A percentile compares a stretch with the other conserved stretches of the same genome.
Evolutionary conservation across 2,888 invertebrate genomes (phyloP).

Genomic region (Lumbricus terrestris): DNA sequence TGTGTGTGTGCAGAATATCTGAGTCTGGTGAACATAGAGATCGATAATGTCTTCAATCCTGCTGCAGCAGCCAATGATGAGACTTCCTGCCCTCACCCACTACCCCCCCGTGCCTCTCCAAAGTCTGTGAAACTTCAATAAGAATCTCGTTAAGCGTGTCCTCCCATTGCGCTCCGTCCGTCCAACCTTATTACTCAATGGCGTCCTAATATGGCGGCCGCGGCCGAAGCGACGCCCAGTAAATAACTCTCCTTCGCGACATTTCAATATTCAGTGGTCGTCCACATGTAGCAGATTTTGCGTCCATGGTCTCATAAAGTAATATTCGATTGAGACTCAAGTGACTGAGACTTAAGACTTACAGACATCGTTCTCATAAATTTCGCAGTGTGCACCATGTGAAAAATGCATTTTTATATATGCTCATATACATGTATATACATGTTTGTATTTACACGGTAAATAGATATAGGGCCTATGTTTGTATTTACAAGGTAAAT

Average conservation of each 20-base stretch:
- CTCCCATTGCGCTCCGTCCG: not conserved
- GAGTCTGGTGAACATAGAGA: not conserved
- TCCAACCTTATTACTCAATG: not conserved
- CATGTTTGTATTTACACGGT: too few species aligned
- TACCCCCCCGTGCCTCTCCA: not conserved
- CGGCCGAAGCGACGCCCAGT: not conserved
- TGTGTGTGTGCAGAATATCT: not conserved
- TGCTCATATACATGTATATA: too few species aligned
- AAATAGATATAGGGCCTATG: too few species aligned
- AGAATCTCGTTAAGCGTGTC: not conserved
- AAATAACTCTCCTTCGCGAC: conserved; percentile 3
- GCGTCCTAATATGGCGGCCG: not conserved
- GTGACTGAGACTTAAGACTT: not conserved
- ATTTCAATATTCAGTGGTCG: conserved; percentile 3
- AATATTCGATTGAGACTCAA: not conserved
- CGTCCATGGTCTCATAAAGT: not conserved
- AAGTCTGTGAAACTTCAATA: conserved; percentile 3
- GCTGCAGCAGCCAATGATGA: not conserved
- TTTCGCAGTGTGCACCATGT: not conserved
- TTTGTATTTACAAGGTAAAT: too few species aligned
- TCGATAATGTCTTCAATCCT: not conserved
- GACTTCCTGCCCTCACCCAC: not conserved
- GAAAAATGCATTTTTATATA: too few species aligned
- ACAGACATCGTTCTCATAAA: not conserved
- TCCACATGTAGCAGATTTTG: not conserved